Conservation (phyloP, 1,140 invertebrate species). For the Glossosoma conforme region DNA sequence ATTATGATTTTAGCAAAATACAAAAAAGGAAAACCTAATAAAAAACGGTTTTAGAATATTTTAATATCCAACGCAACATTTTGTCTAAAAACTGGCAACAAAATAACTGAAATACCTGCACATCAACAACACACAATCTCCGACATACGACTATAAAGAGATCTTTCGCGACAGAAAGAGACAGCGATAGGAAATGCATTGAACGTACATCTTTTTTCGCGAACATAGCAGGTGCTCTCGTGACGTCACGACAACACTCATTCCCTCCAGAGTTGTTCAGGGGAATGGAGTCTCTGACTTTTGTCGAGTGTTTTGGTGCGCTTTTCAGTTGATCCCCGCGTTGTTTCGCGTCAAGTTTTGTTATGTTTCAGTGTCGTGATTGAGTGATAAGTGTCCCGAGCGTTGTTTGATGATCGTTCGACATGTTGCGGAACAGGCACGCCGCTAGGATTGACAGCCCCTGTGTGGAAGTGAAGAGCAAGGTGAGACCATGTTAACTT, state of each 20-base stretch:
- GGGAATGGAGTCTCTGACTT: constrained; percentile 18
- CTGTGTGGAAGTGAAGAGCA: constrained; percentile 66
- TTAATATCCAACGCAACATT: no score
- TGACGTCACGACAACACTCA: constrained; percentile 20
- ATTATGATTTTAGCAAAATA: no score
- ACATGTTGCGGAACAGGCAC: constrained; percentile 67
- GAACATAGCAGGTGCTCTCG: constrained; percentile 21
- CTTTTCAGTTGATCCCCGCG: no score
- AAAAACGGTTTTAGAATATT: no score
- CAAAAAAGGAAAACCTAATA: no score
- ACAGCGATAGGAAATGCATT: constrained; percentile 16
- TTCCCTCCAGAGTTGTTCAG: constrained; percentile 3
- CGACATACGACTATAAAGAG: constrained; percentile 1
- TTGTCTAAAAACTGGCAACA: background rate
- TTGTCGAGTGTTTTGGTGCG: constrained; percentile 15
- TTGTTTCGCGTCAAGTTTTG: no score
- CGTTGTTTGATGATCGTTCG: constrained; percentile 38
- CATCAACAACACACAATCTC: constrained; percentile 14
- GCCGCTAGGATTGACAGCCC: constrained; percentile 56
- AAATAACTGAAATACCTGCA: constrained; percentile 21
- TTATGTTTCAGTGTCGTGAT: constrained; percentile 13
- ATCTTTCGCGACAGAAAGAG: constrained; percentile 10
- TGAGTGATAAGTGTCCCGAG: no score
- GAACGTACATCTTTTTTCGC: no score
- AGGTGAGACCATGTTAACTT: no score